phyloP scores from a whole-genome alignment of 2,797 vertebrate genomes.

The Pristis pectinata region DNA sequence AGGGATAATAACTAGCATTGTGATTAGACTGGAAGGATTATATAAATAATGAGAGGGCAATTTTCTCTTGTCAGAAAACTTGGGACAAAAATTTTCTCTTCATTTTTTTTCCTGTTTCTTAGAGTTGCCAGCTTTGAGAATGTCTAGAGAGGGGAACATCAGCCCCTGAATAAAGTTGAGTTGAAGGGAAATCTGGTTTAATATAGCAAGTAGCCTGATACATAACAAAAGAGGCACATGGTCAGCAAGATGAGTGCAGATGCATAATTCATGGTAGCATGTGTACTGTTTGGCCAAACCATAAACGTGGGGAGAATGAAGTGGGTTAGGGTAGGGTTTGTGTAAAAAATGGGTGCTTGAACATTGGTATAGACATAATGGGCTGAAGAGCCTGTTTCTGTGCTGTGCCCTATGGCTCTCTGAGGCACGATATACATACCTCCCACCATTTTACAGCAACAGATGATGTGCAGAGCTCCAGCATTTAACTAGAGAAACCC shows the following conservation, averaged over 20 bases:
- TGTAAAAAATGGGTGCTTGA: no score
- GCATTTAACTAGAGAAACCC: no score
- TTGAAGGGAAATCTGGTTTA: not conserved
- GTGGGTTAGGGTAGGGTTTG: no score
- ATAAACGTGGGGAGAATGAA: no score
- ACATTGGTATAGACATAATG: no score
- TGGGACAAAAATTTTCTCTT: not conserved
- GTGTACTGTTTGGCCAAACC: not conserved
- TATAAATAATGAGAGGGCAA: not conserved
- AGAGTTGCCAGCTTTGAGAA: not conserved
- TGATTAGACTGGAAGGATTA: not conserved
- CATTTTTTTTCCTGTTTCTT: not conserved
- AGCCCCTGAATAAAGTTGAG: not conserved
- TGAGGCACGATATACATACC: not conserved
- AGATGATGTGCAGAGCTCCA: no score
- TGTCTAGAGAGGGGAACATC: not conserved
- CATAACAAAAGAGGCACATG: not conserved
- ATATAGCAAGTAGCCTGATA: not conserved
- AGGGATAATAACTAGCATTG: not conserved
- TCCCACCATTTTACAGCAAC: not conserved
- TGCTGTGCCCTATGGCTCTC: no score
- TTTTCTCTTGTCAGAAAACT: not conserved
- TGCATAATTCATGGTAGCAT: not conserved
- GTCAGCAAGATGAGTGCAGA: not conserved
- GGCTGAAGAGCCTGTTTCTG: no score